phyloP scores from a whole-genome alignment of 2,888 invertebrate genomes.

The Polietes domitor region DNA sequence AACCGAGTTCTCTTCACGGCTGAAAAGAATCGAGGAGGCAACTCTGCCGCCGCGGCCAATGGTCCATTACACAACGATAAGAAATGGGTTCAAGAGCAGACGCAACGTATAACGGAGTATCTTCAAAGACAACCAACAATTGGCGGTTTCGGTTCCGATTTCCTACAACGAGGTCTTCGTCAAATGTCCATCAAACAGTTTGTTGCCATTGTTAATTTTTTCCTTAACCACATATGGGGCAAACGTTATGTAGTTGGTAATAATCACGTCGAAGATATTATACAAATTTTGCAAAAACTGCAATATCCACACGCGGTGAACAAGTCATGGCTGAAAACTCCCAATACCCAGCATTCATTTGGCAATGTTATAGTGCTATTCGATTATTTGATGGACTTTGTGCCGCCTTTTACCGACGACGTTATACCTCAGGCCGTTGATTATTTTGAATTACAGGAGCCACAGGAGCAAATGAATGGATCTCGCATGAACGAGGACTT shows the following conservation, averaged over 20 bases:
- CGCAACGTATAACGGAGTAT: conserved; percentile 74
- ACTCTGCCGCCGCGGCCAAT: not conserved
- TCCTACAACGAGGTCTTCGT: conserved; percentile 72
- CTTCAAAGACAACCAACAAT: conserved; percentile 66
- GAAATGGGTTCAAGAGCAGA: conserved; percentile 76
- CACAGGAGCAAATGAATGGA: conserved; percentile 55
- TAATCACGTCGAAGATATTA: conserved; percentile 78
- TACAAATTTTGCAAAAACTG: conserved; percentile 75
- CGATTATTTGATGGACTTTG: conserved; percentile 77
- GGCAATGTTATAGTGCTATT: conserved; percentile 77
- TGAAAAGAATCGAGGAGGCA: conserved; percentile 73
- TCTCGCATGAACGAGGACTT: conserved; percentile 55
- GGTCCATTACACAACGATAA: conserved; percentile 75
- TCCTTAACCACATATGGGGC: conserved; percentile 75
- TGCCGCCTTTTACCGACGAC: conserved; percentile 61
- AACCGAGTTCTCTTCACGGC: conserved; percentile 69
- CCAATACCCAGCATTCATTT: conserved; percentile 78
- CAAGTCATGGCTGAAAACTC: conserved; percentile 80
- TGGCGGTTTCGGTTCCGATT: conserved; percentile 71
- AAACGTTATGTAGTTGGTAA: conserved; percentile 74
- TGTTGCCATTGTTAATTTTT: conserved; percentile 75
- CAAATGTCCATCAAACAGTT: conserved; percentile 80
- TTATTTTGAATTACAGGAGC: conserved; percentile 67
- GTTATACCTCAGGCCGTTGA: conserved; percentile 14
- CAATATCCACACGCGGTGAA: conserved; percentile 78